These are phyloP conservation scores for Cepaea hortensis DNA, from an alignment of 2,888 invertebrate species.

Conservation along the genomic window DNA sequence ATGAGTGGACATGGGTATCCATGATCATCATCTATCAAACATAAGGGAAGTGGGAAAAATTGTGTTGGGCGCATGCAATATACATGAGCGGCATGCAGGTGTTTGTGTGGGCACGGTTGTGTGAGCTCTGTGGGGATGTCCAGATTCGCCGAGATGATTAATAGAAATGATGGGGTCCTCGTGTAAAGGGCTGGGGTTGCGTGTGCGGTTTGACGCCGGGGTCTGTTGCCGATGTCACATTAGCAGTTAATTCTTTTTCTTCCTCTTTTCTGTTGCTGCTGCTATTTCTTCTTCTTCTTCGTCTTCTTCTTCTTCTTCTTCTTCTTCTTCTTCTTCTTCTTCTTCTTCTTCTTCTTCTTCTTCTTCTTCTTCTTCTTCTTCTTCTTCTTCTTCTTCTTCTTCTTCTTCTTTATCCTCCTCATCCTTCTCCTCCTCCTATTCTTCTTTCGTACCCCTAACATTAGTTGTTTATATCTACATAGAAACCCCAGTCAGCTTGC, in stretches of 20 bases:
- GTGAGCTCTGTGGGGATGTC: no score
- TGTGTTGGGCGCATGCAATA: no score
- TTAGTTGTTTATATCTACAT: neutral
- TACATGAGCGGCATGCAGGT: no score
- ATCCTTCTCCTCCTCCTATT: neutral
- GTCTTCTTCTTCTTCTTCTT: no score
- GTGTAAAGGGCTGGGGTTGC: no score
- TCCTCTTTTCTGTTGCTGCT: neutral
- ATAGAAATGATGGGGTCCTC: no score
- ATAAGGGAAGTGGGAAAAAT: no score
- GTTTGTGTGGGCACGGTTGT: no score
- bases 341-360: neutral
- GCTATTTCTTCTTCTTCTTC: neutral
- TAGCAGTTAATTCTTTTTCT: slow-evolving; percentile 24
- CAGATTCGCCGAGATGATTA: no score
- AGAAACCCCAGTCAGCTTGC: neutral
- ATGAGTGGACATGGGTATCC: neutral
- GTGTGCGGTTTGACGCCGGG: no score
- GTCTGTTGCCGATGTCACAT: neutral
- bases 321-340: no score
- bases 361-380: neutral
- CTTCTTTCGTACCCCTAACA: neutral
- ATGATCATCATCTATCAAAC: neutral
- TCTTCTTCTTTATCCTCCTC: neutral
- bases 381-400: neutral